These are phyloP conservation scores for Petromus typicus DNA, from an alignment of 2,113 vertebrate species.

Conservation along the genomic window DNA sequence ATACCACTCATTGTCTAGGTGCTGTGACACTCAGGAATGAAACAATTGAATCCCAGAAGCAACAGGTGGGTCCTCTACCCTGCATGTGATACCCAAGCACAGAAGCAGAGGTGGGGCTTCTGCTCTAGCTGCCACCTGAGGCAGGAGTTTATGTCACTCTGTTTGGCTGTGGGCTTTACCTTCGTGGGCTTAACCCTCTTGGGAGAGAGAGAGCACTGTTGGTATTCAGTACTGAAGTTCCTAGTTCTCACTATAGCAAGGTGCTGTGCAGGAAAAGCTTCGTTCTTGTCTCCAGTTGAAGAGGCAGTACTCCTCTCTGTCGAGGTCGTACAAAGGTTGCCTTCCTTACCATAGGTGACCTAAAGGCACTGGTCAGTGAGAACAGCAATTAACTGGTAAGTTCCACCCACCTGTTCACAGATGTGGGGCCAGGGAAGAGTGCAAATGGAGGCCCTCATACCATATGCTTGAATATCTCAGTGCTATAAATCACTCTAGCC, in stretches of 20 bases:
- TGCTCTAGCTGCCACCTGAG: neutral
- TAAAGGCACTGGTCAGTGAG: neutral
- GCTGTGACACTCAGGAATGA: neutral
- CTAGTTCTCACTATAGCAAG: neutral
- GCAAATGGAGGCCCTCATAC: neutral
- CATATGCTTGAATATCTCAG: constrained; percentile 31
- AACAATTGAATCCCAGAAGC: neutral
- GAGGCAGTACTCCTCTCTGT: neutral
- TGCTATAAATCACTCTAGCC: neutral
- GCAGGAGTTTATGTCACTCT: neutral
- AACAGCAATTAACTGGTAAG: neutral
- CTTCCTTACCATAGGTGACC: constrained; percentile 4
- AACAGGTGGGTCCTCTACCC: neutral
- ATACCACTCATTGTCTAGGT: neutral
- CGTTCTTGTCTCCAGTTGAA: neutral
- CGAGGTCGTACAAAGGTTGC: neutral
- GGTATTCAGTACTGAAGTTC: neutral
- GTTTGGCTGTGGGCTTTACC: neutral
- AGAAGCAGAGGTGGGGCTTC: neutral
- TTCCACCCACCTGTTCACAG: too few relatives aligned
- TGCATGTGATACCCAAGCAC: accelerated
- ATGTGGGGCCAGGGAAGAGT: neutral
- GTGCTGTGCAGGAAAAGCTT: neutral
- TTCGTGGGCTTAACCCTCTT: neutral
- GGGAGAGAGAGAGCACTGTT: neutral